Evolutionary conservation across 2,888 invertebrate species (phyloP), one percentile per base, ranked within the genome.

Genomic region (Drosophila nr. medialis): DNA sequence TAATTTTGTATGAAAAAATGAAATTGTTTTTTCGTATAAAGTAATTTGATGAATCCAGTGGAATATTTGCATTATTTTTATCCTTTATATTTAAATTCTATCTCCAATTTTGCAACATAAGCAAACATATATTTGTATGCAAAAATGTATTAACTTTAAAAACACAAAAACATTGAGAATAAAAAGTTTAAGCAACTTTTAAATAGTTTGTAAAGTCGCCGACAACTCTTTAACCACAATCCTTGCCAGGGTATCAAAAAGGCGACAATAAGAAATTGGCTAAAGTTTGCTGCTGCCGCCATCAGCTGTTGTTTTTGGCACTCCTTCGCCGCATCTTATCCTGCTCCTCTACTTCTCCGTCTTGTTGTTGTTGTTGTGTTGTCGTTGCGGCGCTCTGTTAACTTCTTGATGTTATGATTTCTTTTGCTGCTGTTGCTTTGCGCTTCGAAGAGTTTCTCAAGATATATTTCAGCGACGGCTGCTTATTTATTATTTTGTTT

Each of bases 321-420:
- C 11, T 63, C 29, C 4, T 34, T 29, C 54, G 49, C 29, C 1
- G 2, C 11, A 1, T 61, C 21, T 40, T 32, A 15, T 2, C 49
- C 21, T 29, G n/a, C 1, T 18, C 32, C 36, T 24, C 18, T 10
- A 53, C 40, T 40, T 48, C 15, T 51, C 42, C 45, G 15, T 1
- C 45, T 15, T 24, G 4, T 45, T 34, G 10, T 34, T 61, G 21
- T 50, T 53, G 55, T 30, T 67, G 42, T 45, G 49, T 58, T 67
- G 48, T 40, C 54, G 34, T 58, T n/a, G 71, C 38, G 42, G 36
- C 60, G 27, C 56, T 50, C 53, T 34, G 36, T 48, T 53, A 56
- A 67, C 45, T 73, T 79, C 76, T 72, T 82, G 74, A 85, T 85
- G 87, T 87, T 85, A 83, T 87, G 85, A 87, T 84, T 87, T 45